Evolutionary conservation across 2,888 invertebrate species (phyloP), one percentile per base, ranked within the genome.

Genomic region (Aspidiotus destructor): DNA sequence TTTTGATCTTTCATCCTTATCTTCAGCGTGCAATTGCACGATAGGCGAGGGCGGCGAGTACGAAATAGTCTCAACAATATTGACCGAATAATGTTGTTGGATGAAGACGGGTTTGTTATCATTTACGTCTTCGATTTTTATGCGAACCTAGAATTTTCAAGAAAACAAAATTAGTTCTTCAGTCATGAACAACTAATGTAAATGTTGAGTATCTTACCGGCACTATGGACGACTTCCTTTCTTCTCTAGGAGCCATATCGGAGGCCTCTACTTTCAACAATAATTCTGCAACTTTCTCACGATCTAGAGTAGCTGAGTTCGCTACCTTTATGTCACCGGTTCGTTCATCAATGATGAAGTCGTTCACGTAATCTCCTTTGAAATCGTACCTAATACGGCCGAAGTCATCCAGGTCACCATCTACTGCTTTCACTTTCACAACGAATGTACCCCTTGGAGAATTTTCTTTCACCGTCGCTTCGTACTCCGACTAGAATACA

Each of bases 51-150:
- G 89, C 0, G 92, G 90, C 75, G 86, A 85, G 16, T 89, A 77
- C 11, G 88, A 84, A 0, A 89, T 81, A 76, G 91, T 92, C 77
- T 94, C 93, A 0, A 89, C 88, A 13, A 94, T 88, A 0, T 86
- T 87, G 1, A 87, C 86, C 73, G 85, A 84, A 77, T 92, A 94
- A 9, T 83, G 83, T 60, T 84, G 83, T 73, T 88, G 86, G 0
- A 83, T 84, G 77, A 96, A 95, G 58, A 84, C 79, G 0, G 95
- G 95, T 0, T 86, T 79, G 78, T 94, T 92, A 77, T 95, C 94
- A 77, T 95, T 94, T n/a, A 89, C 84, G 76, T 95, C 94, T 41
- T 83, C 76, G 10, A 94, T 81, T 77, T 85, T 86, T 57, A 92
- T 84, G 74, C 86, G 83, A 2, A 92, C 80, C 86, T 86, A 74